Evolutionary conservation across 2,888 invertebrate genomes (phyloP).

Genomic region (Thera obeliscata): DNA sequence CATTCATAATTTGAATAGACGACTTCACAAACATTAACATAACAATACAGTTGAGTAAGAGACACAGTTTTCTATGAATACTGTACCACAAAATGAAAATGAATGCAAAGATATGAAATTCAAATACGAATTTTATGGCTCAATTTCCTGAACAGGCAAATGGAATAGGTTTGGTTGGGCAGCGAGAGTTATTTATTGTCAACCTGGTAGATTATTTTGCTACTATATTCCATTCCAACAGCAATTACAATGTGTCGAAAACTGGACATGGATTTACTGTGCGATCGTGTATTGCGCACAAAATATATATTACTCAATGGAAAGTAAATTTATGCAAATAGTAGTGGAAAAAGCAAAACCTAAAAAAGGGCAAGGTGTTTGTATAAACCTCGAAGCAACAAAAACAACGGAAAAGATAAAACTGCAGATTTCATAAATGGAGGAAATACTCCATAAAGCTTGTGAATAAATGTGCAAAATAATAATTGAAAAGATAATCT

Average conservation of each 20-base stretch:
- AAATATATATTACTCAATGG: neutral
- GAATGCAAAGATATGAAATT: slow-evolving; percentile 24
- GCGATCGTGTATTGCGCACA: neutral
- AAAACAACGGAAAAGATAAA: neutral
- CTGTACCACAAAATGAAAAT: slow-evolving; percentile 16
- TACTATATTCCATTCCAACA: slow-evolving; percentile 6
- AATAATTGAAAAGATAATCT: neutral
- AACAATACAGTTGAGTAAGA: slow-evolving; percentile 37
- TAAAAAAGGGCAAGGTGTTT: neutral
- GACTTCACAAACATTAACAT: slow-evolving; percentile 44
- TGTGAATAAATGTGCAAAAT: neutral
- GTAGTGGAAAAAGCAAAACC: neutral
- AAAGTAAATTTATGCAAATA: neutral
- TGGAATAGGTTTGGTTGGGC: slow-evolving; percentile 11
- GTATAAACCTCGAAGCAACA: neutral
- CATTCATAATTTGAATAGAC: slow-evolving; percentile 31
- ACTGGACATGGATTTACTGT: neutral
- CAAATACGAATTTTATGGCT: slow-evolving; percentile 11
- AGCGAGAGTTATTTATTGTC: slow-evolving; percentile 12
- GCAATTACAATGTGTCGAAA: slow-evolving; percentile 7
- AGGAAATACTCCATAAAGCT: neutral
- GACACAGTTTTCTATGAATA: slow-evolving; percentile 37
- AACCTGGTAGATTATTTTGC: slow-evolving; percentile 7
- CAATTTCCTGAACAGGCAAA: slow-evolving; percentile 11
- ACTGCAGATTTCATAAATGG: neutral